Evolutionary conservation across 2,888 invertebrate species (phyloP), one percentile per base, ranked within the genome.

Genomic region (Zeuzera pyrina): DNA sequence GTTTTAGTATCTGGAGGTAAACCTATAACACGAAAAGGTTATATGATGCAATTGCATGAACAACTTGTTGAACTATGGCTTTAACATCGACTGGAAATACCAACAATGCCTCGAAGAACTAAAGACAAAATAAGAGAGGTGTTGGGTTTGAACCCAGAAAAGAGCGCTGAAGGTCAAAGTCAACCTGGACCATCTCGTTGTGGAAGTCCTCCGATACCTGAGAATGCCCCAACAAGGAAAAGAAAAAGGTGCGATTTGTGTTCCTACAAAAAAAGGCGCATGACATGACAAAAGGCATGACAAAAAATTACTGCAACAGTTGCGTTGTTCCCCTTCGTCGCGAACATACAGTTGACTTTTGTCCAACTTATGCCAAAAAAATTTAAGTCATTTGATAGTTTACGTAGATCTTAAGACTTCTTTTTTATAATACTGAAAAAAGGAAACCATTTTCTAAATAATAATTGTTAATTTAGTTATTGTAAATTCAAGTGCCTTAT

Each of bases 201-300:
- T 19, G 19, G 1, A 19, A 19, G 19, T 19, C n/a, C n/a, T n/a
- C n/a, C n/a, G 19, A 2, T 19, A 19, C 19, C 19, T 19, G 26
- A 32, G 32, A 34, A 30, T 36, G 19, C 37, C 25, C 27, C 35
- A 28, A 30, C 29, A 29, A 35, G 28, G 21, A 38, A 38, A 36
- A 32, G 34, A 15, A 38, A 38, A 34, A 29, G 31, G 27, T 38
- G 35, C 33, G 31, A 29, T 29, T 31, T 33, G 27, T 41, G 35
- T 38, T 34, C 33, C 22, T 38, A 38, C 22, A 35, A 34, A 29
- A 40, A 38, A 31, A 33, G 34, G 34, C 31, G 33, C 25, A 38
- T 38, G n/a, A 38, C 22, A 35, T 32, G 24, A 40, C 35, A 31
- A 33, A 32, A 32, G 29, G 33, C 25, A 38, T 38, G 33, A 31